These are phyloP conservation scores for Ciona savignyi DNA, from an alignment of 23 tunicate species.

Conservation along the genomic window DNA sequence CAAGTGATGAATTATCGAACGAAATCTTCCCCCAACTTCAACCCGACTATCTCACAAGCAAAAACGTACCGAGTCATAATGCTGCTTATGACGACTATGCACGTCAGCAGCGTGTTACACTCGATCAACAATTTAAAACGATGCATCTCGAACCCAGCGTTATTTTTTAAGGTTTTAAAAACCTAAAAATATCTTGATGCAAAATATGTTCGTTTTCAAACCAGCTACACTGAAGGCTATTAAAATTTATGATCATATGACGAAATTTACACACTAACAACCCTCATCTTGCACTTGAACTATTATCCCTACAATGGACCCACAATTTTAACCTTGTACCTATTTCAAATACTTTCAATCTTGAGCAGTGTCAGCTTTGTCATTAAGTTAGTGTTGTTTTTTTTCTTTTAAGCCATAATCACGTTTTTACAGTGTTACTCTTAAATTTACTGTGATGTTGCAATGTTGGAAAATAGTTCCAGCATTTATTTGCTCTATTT, in stretches of 20 bases:
- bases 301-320: too few species aligned
- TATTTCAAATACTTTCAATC: too few species aligned
- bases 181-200: too few species aligned
- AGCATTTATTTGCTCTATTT: too few species aligned
- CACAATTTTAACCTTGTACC: too few species aligned
- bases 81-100: neutral
- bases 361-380: too few species aligned
- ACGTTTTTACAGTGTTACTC: neutral
- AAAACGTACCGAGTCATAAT: neutral
- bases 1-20: neutral
- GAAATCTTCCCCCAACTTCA: neutral
- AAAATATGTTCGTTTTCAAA: too few species aligned
- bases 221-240: too few species aligned
- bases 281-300: too few species aligned
- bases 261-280: too few species aligned
- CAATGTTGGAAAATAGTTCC: too few species aligned
- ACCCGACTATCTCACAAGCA: neutral
- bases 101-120: neutral
- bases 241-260: too few species aligned
- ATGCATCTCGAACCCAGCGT: neutral
- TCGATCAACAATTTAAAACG: neutral
- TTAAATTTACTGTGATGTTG: neutral
- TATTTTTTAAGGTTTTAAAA: neutral
- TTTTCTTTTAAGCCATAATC: neutral
- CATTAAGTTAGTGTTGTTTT: neutral